Percentiles rank a stretch among this genome's conserved stretches.
Evolutionary conservation across 2,888 invertebrate genomes (phyloP).

Genomic region (Protonemura montana): DNA sequence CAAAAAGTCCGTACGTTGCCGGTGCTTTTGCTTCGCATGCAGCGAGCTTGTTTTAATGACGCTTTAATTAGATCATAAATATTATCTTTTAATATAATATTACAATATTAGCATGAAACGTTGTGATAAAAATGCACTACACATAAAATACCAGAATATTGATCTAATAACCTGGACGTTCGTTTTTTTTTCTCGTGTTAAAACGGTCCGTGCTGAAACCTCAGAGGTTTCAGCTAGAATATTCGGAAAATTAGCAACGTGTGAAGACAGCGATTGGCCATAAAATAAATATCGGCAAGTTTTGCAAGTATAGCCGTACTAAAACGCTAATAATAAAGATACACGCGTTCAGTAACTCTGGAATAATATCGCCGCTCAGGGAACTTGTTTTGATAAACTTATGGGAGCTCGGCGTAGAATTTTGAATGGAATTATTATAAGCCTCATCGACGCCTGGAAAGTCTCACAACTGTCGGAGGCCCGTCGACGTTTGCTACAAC

Average conservation of each 20-base stretch:
- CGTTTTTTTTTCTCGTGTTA: neutral
- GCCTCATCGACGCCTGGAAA: neutral
- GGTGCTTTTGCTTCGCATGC: neutral
- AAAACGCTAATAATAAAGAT: neutral
- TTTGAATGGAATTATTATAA: neutral
- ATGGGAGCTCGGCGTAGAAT: neutral
- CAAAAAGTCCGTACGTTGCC: neutral
- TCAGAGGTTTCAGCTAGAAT: neutral
- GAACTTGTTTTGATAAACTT: neutral
- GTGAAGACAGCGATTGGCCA: neutral
- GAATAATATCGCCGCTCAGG: neutral
- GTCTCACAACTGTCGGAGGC: neutral
- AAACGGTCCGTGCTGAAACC: neutral
- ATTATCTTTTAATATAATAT: constrained; percentile 12
- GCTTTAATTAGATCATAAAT: constrained; percentile 12
- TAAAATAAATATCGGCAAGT: neutral
- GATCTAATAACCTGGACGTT: neutral
- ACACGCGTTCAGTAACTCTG: neutral
- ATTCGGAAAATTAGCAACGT: neutral
- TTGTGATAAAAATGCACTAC: neutral
- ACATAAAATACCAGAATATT: constrained; percentile 17
- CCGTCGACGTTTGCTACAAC: neutral
- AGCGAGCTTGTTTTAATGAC: neutral
- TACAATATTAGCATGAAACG: constrained; percentile 16
- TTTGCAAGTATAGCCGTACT: neutral